Base-by-base conservation (phyloP, 92 coral and sea anemone genomes). In the Meandrina meandrites region DNA sequence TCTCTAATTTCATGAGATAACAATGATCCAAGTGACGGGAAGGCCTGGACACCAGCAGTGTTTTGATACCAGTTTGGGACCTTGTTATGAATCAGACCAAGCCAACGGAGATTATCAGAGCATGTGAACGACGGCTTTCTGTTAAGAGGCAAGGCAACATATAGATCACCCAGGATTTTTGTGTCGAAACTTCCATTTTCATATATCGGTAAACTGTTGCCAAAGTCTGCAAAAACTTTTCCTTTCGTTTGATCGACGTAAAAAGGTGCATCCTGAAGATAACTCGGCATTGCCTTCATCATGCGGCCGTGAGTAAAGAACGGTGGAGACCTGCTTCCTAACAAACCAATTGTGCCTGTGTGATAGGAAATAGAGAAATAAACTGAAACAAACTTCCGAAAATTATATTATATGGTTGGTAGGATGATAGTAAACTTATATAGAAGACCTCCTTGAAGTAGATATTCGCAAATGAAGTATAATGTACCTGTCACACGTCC, bases 321-420 rank as follows among this genome's bases (percentile, higher is more conserved):
- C 78, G 92, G 90, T 12, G 94, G 94, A 14, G 95, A 80, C 30
- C 79, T 84, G 0, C 56, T 73, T 31, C 98, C 98, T 32, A 88
- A 71, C 53, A 93, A 45, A 16, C 98, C 98, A 30, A 94, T 94
- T 27, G 90, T 79, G 5, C 98, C 92, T 90, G 27, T 21, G 53
- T 48, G 12, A 48, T 48, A 40, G 3, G 3, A 40, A 40, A 6
- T 6, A 40, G 6, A 40, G 45, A 40, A 2, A 40, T 2, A 40
- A 40, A 6, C 6, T 40, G 6, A 40, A 40, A 40, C 3, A 6
- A 40, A 40, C 45, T 40, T 40, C 45, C 3, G 6, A 40, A 40
- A 40, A 40, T 40, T 40, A 40, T 40, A 40, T 40, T 40, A n/a
- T n/a, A n/a, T n/a, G n/a, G n/a, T n/a, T n/a, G n/a, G n/a, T n/a